These are phyloP conservation scores for Lasioglossum baleicum DNA, from an alignment of 1,140 invertebrate genomes.

Conservation along the genomic window DNA sequence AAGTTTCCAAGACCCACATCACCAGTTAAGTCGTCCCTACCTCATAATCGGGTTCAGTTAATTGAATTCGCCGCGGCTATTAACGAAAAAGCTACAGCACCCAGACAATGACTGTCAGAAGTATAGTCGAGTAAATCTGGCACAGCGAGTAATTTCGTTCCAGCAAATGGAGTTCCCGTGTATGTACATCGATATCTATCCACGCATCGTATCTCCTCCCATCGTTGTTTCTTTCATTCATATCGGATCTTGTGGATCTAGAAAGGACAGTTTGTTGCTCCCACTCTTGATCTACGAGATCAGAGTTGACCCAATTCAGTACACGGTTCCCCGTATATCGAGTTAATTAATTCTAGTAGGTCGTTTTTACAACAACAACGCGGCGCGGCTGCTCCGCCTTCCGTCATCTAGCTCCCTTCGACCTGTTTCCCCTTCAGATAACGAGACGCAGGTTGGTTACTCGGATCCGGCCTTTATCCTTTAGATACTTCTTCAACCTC, in stretches of 20 bases:
- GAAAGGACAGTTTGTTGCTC: not conserved
- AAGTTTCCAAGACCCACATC: too few relatives aligned
- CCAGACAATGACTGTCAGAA: too few relatives aligned
- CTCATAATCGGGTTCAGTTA: too few relatives aligned
- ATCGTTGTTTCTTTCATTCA: not conserved
- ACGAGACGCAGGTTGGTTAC: slow-evolving; percentile 9
- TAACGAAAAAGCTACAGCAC: too few relatives aligned
- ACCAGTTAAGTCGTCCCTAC: too few relatives aligned
- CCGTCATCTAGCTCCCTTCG: slow-evolving; percentile 24
- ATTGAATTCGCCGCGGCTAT: too few relatives aligned
- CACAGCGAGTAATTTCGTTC: too few relatives aligned
- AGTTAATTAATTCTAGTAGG: slow-evolving; percentile 58
- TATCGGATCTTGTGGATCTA: slow-evolving; percentile 16
- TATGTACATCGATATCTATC: not conserved
- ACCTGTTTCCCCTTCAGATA: slow-evolving; percentile 43
- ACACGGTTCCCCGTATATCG: slow-evolving; percentile 36
- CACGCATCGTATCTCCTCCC: not conserved
- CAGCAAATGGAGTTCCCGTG: too few relatives aligned
- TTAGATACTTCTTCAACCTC: not conserved
- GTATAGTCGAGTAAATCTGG: too few relatives aligned
- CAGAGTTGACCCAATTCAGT: slow-evolving; percentile 47
- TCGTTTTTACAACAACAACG: slow-evolving; percentile 50
- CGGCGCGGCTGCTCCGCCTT: slow-evolving; percentile 11
- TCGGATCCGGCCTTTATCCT: slow-evolving; percentile 2
- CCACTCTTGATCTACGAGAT: not conserved